Conservation (phyloP, 1,140 invertebrate species). For the Heliconius nattereri region DNA sequence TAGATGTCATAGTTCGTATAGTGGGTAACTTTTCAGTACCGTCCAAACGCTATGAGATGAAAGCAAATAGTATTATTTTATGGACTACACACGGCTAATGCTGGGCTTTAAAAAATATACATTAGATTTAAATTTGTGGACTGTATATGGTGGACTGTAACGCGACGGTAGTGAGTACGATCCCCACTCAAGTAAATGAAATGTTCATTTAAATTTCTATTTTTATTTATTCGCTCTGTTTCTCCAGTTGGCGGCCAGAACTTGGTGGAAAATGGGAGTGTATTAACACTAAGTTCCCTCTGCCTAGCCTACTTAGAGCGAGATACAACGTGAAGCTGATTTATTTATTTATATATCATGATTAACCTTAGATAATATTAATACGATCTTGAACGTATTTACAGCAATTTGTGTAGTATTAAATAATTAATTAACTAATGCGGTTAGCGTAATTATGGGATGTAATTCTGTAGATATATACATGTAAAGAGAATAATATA, state of each 20-base stretch:
- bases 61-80: slow-evolving; percentile 28
- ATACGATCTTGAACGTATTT: background rate
- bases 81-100: slow-evolving; percentile 1
- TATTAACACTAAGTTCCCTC: too few species aligned
- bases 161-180: too few species aligned
- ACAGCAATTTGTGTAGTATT: slow-evolving; percentile 10
- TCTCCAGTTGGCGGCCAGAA: too few species aligned
- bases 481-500: background rate
- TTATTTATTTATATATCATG: background rate
- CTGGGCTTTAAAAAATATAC: too few species aligned
- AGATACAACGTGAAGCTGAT: background rate
- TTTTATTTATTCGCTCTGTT: too few species aligned
- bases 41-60: slow-evolving; percentile 32
- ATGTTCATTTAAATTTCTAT: too few species aligned
- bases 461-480: background rate
- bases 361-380: slow-evolving; percentile 12
- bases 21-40: slow-evolving; percentile 31
- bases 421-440: slow-evolving; percentile 10
- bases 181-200: too few species aligned
- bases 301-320: too few species aligned
- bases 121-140: background rate
- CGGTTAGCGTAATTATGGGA: background rate
- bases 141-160: too few species aligned
- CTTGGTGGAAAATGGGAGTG: too few species aligned
- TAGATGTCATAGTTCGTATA: slow-evolving; percentile 23